phyloP scores from a whole-genome alignment of 2,113 vertebrate genomes.

The Electrona antarctica region DNA sequence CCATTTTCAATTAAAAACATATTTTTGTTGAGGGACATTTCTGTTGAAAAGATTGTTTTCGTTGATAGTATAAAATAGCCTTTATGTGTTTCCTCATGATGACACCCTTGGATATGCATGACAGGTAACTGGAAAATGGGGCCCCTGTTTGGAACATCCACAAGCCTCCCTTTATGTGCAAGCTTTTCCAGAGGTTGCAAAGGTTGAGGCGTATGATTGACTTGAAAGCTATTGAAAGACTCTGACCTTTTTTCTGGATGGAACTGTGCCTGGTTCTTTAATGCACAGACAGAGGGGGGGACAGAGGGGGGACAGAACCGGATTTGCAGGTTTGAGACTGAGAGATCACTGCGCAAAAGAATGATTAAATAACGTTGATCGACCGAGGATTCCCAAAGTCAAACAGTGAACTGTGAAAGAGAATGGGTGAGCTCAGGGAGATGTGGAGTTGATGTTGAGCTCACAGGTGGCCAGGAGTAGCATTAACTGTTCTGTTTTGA shows the following conservation, averaged over 20 bases:
- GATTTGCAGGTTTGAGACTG: conserved; percentile 29
- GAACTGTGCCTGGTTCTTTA: no score
- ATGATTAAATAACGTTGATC: conserved; percentile 12
- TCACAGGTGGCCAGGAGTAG: neutral
- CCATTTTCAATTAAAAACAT: no score
- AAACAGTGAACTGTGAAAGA: neutral
- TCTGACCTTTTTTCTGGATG: neutral
- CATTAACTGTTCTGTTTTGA: neutral
- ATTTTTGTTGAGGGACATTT: no score
- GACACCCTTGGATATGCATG: conserved; percentile 51
- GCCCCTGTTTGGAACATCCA: conserved; percentile 41
- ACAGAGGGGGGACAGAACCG: conserved; percentile 5
- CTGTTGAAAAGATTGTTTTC: no score
- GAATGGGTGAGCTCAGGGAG: no score
- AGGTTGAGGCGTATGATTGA: conserved; percentile 47
- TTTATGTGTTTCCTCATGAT: conserved; percentile 36
- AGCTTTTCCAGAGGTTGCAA: conserved; percentile 46
- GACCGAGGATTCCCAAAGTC: neutral
- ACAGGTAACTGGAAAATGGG: conserved; percentile 49
- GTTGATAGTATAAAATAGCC: neutral
- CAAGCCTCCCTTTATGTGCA: conserved; percentile 45
- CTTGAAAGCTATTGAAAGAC: conserved; percentile 28
- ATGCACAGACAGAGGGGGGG: neutral
- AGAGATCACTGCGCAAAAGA: conserved; percentile 7
- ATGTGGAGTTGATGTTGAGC: neutral